Evolutionary conservation across 2,113 vertebrate genomes (phyloP).

Genomic region (Saguinus midas): DNA sequence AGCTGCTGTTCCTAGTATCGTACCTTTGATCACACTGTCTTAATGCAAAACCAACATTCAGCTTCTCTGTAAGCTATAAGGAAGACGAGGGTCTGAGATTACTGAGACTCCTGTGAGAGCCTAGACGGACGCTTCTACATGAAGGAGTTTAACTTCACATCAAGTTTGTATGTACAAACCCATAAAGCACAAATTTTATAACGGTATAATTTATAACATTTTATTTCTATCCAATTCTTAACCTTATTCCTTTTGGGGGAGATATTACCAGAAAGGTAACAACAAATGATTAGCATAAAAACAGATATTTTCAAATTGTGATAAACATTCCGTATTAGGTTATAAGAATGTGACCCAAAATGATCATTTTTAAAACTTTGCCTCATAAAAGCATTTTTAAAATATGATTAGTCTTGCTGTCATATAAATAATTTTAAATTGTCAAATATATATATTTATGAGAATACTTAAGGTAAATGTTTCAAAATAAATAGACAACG

Average conservation of each 20-base stretch:
- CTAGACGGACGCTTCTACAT: not conserved
- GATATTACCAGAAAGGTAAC: not conserved
- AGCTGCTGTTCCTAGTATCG: not conserved
- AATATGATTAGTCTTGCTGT: not conserved
- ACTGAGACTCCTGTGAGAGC: not conserved
- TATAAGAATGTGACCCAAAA: not conserved
- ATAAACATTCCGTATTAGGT: conserved; percentile 21
- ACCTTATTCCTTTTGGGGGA: not conserved
- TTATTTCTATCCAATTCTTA: not conserved
- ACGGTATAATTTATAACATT: not conserved
- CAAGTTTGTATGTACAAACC: not conserved
- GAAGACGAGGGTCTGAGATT: not conserved
- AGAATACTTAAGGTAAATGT: conserved; percentile 31
- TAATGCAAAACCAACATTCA: not conserved
- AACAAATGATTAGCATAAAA: conserved; percentile 33
- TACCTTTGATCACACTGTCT: not conserved
- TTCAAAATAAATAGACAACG: conserved; percentile 21
- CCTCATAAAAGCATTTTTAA: not conserved
- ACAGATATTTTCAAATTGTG: not conserved
- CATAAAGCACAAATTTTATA: not conserved
- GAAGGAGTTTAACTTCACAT: not conserved
- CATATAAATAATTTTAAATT: conserved; percentile 18
- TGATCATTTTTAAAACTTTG: not conserved
- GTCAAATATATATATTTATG: not conserved
- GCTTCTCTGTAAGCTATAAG: not conserved